Evolutionary conservation across 2,113 vertebrate genomes (phyloP).

Genomic region (Myrmophylax atrothorax): DNA sequence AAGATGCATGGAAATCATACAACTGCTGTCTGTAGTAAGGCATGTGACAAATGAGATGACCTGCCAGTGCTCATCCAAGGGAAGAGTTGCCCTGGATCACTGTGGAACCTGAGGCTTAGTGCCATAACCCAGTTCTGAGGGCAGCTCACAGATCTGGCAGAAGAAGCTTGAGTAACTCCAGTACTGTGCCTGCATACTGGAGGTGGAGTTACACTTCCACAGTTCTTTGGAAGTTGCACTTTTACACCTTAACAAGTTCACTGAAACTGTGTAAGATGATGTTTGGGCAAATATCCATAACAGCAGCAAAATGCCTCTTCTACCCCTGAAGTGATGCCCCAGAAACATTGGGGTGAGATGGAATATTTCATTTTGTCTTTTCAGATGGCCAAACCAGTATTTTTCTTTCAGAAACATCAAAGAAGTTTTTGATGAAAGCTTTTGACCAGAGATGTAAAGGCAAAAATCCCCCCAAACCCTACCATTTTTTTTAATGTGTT

Average conservation of each 20-base stretch:
- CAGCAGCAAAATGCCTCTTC: neutral
- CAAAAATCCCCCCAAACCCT: neutral
- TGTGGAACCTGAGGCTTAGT: neutral
- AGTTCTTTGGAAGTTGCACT: neutral
- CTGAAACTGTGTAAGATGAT: neutral
- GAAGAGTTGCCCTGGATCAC: neutral
- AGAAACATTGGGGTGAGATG: neutral
- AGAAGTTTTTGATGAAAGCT: neutral
- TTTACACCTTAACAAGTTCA: neutral
- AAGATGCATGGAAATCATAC: neutral
- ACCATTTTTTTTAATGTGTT: neutral
- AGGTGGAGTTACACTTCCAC: neutral
- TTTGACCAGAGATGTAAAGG: neutral
- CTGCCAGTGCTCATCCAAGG: neutral
- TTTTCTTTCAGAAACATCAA: neutral
- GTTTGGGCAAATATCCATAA: neutral
- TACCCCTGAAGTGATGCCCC: neutral
- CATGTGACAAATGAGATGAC: neutral
- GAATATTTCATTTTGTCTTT: neutral
- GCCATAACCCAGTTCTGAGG: neutral
- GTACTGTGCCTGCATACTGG: neutral
- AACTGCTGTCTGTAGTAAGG: neutral
- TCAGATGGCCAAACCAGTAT: neutral
- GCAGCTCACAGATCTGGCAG: neutral
- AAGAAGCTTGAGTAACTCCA: neutral